These are phyloP conservation scores for Anguilla pacifica DNA, from an alignment of 2,797 vertebrate genomes.

Conservation along the genomic window DNA sequence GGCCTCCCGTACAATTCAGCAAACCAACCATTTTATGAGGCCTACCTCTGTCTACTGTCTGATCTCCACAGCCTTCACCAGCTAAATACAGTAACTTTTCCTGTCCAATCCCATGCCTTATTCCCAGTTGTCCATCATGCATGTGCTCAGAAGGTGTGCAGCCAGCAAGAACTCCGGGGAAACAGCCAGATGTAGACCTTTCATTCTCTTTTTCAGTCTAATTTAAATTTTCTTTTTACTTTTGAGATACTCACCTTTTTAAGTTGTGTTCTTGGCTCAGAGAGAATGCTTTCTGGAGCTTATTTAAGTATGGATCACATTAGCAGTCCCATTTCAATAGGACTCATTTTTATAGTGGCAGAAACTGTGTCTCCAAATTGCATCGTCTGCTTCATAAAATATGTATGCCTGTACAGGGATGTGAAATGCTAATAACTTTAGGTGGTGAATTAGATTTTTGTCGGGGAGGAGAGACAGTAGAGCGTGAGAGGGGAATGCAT, in stretches of 20 bases:
- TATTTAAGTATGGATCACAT: constrained; percentile 29
- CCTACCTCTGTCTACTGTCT: background rate
- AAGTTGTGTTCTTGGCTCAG: constrained; percentile 9
- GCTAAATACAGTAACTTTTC: background rate
- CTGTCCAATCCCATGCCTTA: background rate
- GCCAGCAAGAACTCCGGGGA: background rate
- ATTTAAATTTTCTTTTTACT: background rate
- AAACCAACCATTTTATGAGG: constrained; percentile 4
- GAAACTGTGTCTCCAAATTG: constrained; percentile 31
- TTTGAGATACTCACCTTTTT: background rate
- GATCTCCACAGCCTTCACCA: background rate
- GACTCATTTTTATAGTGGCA: constrained; percentile 44
- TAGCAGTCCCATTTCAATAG: constrained; percentile 31
- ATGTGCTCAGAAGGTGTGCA: background rate
- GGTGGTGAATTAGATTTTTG: constrained; percentile 35
- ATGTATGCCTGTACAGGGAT: constrained; percentile 28
- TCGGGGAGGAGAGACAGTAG: constrained; percentile 4
- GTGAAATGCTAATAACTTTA: constrained; percentile 32
- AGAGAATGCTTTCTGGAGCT: constrained; percentile 19
- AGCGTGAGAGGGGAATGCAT: constrained; percentile 17
- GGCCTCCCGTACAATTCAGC: background rate
- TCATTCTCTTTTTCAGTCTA: background rate
- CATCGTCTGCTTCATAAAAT: constrained; percentile 31
- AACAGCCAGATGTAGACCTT: background rate
- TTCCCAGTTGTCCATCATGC: background rate